phyloP scores from a whole-genome alignment of 2,113 vertebrate genomes.

The Hippoglossus stenolepis region DNA sequence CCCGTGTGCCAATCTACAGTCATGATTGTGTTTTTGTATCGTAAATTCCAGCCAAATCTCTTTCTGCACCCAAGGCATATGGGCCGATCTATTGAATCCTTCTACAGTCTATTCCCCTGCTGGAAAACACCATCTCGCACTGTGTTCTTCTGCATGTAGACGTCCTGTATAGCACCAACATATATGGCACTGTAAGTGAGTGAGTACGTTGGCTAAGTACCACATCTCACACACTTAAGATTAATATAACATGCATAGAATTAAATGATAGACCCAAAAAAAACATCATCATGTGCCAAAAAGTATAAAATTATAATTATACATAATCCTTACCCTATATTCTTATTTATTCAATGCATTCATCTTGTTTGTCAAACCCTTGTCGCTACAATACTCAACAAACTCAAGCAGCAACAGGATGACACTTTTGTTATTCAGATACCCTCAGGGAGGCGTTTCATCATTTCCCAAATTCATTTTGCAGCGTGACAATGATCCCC shows the following conservation, averaged over 20 bases:
- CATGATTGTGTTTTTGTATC: constrained; percentile 55
- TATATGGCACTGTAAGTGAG: not conserved
- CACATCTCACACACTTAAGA: too few species aligned
- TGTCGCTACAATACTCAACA: not conserved
- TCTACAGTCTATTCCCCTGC: not conserved
- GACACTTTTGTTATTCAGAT: not conserved
- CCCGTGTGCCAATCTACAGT: constrained; percentile 47
- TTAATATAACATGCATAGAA: too few species aligned
- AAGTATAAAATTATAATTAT: not conserved
- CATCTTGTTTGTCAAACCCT: not conserved
- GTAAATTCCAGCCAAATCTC: constrained; percentile 48
- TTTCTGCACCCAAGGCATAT: constrained; percentile 18
- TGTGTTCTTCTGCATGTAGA: not conserved
- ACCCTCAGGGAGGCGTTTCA: not conserved
- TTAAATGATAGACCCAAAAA: too few species aligned
- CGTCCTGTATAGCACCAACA: not conserved
- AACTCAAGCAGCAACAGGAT: not conserved
- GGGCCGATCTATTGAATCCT: not conserved
- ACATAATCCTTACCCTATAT: not conserved
- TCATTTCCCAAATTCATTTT: not conserved
- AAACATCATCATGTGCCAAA: too few species aligned
- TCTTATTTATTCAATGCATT: not conserved
- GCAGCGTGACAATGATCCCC: not conserved
- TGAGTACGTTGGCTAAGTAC: not conserved
- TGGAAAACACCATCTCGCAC: not conserved